Base-by-base conservation (phyloP, 2,113 vertebrate species). In the Trachemys scripta region DNA sequence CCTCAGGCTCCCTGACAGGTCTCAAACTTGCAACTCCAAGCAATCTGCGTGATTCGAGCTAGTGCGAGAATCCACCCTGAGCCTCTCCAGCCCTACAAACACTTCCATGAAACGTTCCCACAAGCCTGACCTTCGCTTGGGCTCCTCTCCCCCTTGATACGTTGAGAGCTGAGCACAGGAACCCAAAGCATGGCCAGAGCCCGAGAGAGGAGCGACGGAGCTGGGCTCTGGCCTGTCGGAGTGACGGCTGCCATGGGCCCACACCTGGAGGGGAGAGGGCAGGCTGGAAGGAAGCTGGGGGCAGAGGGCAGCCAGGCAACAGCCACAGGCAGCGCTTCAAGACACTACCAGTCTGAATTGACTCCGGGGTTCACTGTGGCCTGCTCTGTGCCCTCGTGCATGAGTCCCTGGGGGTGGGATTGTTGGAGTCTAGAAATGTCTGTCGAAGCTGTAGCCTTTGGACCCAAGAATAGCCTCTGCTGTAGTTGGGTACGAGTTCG, bases 181-280 rank as follows among this genome's bases (percentile, higher is more conserved):
- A 27, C 75, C 75, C 75, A 8, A 24, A 49, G 49, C 22, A 22
- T 81, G 50, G 57, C 62, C 75, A 94, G 56, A 88, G 42, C 45
- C 80, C 7, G 31, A 51, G 29, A 84, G 45, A 29, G 86, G 42
- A 65, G 13, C 27, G 50, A 87, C 54, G 10, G 12, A 62, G 84
- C 88, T 93, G 79, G 42, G 87, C n/a, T 42, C 90, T 93, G 79
- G 42, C 86, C n/a, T 75, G 38, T 75, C 79, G 27, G 82, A 51
- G 82, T 85, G 47, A 22, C 56, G 69, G 75, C 76, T 50, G 31
- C 85, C 78, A 90, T 69, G 53, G 90, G 24, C 59, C 42, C 22
- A 14, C 24, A 22, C 75, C 24, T 47, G 85, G 45, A 22, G 87
- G 65, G 59, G 89, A 2, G 49, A 69, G 47, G 84, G 62, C 19